phyloP scores from a whole-genome alignment of 2,888 invertebrate genomes.

The Sthenelais limicola region DNA sequence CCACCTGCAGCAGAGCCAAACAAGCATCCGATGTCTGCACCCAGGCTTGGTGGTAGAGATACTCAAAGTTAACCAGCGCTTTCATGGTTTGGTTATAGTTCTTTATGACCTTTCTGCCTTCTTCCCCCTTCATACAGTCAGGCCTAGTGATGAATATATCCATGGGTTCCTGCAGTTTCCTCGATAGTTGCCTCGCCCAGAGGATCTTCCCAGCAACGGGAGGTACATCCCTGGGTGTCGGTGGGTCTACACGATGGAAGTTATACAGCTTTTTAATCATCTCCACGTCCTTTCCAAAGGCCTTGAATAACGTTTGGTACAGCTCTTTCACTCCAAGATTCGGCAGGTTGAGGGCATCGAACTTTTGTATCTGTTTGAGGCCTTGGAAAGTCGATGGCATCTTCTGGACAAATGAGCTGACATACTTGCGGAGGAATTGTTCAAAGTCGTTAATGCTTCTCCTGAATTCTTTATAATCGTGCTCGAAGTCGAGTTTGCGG shows the following conservation, averaged over 20 bases:
- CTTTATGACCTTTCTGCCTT: conserved; percentile 63
- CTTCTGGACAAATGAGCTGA: conserved; percentile 60
- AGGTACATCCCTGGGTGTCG: conserved; percentile 83
- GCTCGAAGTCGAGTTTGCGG: conserved; percentile 82
- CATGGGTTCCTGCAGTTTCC: conserved; percentile 84
- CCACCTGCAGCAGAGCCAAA: background rate
- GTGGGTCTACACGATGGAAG: conserved; percentile 82
- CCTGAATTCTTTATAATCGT: conserved; percentile 83
- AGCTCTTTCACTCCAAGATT: conserved; percentile 83
- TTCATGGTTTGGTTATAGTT: conserved; percentile 84
- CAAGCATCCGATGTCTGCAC: conserved; percentile 83
- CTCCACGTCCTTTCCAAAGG: conserved; percentile 66
- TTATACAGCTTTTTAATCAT: conserved; percentile 78
- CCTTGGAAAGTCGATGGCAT: conserved; percentile 72
- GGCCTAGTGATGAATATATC: conserved; percentile 73
- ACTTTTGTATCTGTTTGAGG: conserved; percentile 75
- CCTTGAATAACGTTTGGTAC: conserved; percentile 58
- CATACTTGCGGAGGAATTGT: conserved; percentile 64
- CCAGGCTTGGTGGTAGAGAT: conserved; percentile 88
- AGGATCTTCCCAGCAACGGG: conserved; percentile 85
- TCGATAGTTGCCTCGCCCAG: conserved; percentile 87
- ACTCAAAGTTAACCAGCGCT: conserved; percentile 87
- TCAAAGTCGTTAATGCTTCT: conserved; percentile 81
- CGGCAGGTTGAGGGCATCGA: conserved; percentile 82
- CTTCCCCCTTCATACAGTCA: conserved; percentile 58